Evolutionary conservation across 2,888 invertebrate genomes (phyloP).

Genomic region (Diogma glabrata): DNA sequence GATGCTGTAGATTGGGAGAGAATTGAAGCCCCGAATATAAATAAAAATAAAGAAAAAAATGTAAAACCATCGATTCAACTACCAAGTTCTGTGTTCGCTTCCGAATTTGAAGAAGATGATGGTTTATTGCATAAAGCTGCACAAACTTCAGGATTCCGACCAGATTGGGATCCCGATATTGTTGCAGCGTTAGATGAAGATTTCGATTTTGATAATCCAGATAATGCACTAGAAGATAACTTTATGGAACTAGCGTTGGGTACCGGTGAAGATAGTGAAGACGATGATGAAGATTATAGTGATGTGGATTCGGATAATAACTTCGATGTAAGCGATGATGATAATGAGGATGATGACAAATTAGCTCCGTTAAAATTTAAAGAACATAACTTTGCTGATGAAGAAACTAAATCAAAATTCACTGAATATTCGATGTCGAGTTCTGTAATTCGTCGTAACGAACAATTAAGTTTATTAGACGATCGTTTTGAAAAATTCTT

Average conservation of each 20-base stretch:
- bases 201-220: slow-evolving; percentile 72
- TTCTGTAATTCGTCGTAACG: slow-evolving; percentile 75
- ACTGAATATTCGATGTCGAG: slow-evolving; percentile 91
- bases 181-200: slow-evolving; percentile 90
- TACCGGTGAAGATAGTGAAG: slow-evolving; percentile 22
- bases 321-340: slow-evolving; percentile 16
- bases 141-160: slow-evolving; percentile 40
- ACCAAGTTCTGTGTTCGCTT: slow-evolving; percentile 83
- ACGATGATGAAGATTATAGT: slow-evolving; percentile 25
- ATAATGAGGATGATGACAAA: slow-evolving; percentile 28
- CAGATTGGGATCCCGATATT: slow-evolving; percentile 83
- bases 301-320: slow-evolving; percentile 37
- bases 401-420: slow-evolving; percentile 78
- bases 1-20: slow-evolving; percentile 34
- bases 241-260: slow-evolving; percentile 66
- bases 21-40: slow-evolving; percentile 31
- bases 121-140: slow-evolving; percentile 40
- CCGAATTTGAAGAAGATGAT: slow-evolving; percentile 74
- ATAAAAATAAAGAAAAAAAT: slow-evolving; percentile 21
- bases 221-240: slow-evolving; percentile 82
- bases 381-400: slow-evolving; percentile 41
- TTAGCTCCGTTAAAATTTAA: slow-evolving; percentile 36
- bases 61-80: slow-evolving; percentile 40
- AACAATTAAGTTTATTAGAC: slow-evolving; percentile 71
- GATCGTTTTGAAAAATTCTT: slow-evolving; percentile 80